phyloP scores from a whole-genome alignment of 1,140 invertebrate species.

The Leptestheria dahalacensis region DNA sequence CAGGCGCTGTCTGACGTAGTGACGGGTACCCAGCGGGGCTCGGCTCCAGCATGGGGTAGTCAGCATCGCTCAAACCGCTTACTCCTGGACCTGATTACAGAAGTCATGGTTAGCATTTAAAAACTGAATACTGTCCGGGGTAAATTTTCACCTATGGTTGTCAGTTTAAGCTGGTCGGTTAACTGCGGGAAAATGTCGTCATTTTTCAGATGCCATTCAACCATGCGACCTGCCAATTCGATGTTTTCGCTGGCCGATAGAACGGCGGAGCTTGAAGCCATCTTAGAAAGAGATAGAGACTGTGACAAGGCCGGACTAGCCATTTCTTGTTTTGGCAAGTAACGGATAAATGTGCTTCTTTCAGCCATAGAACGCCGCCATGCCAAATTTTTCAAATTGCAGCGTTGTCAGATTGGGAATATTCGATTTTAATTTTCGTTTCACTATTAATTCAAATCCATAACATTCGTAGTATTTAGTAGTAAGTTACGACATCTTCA shows the following conservation, averaged over 20 bases:
- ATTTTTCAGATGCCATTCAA: conserved; percentile 6
- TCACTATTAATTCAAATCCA: no score
- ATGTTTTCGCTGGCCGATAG: neutral
- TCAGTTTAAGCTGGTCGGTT: conserved; percentile 14
- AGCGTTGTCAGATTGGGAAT: neutral
- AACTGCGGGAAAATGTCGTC: conserved; percentile 2
- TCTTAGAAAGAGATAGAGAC: neutral
- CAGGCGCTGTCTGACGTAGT: conserved; percentile 27
- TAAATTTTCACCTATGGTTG: conserved; percentile 8
- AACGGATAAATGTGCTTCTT: neutral
- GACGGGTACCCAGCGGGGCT: conserved; percentile 25
- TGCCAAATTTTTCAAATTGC: neutral
- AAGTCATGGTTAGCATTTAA: neutral
- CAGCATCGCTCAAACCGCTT: conserved; percentile 33
- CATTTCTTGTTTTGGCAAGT: neutral
- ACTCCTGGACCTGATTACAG: conserved; percentile 32
- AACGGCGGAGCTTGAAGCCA: neutral
- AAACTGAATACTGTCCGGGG: neutral
- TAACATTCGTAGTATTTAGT: no score
- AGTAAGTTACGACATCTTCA: no score
- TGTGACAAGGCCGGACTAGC: neutral
- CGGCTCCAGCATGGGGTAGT: conserved; percentile 33
- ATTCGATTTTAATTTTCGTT: no score
- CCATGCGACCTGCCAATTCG: conserved; percentile 1
- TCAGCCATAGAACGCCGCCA: neutral